Conservation (phyloP, 1,140 invertebrate species). For the Zaprionus tsacasi region DNA sequence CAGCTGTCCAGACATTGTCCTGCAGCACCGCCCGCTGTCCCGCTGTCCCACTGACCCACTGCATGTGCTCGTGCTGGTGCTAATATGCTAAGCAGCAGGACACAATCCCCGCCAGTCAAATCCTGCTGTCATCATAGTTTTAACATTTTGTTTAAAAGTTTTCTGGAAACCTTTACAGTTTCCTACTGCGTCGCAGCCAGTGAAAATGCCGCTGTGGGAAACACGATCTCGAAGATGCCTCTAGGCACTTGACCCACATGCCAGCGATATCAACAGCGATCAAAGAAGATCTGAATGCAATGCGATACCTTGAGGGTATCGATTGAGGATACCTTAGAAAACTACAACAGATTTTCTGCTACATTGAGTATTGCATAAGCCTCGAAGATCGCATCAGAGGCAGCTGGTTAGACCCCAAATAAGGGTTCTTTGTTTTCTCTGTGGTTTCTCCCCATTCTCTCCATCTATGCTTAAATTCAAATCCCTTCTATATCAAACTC, state of each 20-base stretch:
- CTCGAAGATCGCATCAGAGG: conserved; percentile 28
- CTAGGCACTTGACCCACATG: conserved; percentile 71
- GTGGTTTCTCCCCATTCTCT: conserved; percentile 33
- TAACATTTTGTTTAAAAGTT: not conserved
- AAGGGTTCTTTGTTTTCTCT: conserved; percentile 8
- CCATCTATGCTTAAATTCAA: not conserved
- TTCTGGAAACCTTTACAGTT: conserved; percentile 2
- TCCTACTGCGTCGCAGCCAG: conserved; percentile 45
- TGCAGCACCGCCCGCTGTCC: conserved; percentile 29
- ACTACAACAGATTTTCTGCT: conserved; percentile 61
- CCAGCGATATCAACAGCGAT: conserved; percentile 39
- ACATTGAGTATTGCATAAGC: conserved; percentile 59
- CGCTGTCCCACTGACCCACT: not conserved
- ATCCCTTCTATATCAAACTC: not conserved
- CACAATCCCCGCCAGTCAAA: conserved; percentile 7
- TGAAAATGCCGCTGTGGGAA: conserved; percentile 50
- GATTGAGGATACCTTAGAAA: conserved; percentile 11
- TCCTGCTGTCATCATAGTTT: conserved; percentile 42
- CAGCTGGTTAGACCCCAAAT: conserved; percentile 45
- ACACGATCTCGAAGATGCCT: conserved; percentile 8
- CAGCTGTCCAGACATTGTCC: conserved; percentile 56
- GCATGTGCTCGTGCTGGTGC: conserved; percentile 67
- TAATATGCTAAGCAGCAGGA: conserved; percentile 77
- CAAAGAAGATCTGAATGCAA: conserved; percentile 45
- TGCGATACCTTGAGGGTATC: conserved; percentile 60